Conservation (phyloP, 2,888 invertebrate species). For the Drosophila anceps region DNA sequence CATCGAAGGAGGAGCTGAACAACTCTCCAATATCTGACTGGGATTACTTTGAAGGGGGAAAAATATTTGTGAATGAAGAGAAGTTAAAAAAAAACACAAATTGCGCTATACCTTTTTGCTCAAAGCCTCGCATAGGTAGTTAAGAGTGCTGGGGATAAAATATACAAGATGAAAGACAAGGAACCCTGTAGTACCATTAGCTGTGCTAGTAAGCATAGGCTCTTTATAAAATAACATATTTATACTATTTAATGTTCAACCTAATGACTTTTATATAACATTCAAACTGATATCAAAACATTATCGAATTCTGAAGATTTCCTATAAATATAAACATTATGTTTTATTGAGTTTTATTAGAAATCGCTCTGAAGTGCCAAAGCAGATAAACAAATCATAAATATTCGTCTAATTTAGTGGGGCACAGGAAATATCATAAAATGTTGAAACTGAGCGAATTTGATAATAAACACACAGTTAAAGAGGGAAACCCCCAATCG, state of each 20-base stretch:
- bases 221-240: no score
- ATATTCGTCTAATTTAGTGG: neutral
- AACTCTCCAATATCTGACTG: no score
- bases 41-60: no score
- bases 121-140: neutral
- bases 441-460: neutral
- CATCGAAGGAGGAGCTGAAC: no score
- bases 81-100: no score
- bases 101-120: neutral
- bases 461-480: slow-evolving; percentile 2
- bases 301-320: neutral
- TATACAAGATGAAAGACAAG: neutral
- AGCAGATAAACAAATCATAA: neutral
- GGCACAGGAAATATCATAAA: slow-evolving; percentile 6
- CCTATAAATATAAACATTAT: neutral
- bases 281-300: neutral
- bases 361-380: neutral
- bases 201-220: neutral
- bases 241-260: no score
- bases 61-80: no score
- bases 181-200: neutral
- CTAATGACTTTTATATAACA: neutral
- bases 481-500: slow-evolving; percentile 8
- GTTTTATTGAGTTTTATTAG: neutral
- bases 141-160: neutral